Evolutionary conservation across 2,113 vertebrate genomes (phyloP), one percentile per base, ranked within the genome.

Genomic region (Verasper variegatus): DNA sequence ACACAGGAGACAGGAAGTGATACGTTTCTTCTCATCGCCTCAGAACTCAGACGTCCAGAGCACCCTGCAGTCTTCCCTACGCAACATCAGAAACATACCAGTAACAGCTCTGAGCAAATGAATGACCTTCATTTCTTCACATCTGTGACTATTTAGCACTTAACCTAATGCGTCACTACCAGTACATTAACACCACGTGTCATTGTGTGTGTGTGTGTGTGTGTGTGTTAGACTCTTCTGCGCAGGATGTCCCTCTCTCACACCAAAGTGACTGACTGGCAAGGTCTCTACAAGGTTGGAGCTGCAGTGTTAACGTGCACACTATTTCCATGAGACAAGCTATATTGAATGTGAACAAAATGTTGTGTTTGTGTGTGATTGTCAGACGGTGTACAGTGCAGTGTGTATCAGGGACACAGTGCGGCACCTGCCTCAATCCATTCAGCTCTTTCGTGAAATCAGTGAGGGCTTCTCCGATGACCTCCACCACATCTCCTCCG

Each of bases 181-280:
- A 58, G 23, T 64, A 26, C 15, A 40, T 18, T 40, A 26, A 58
- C 58, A 23, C 17, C 5, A 23, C 68, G 15, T 35, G 45, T 47
- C 45, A 9, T 37, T 74, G 3, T 40, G 45, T 37, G 35, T 37
- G 35, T 63, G n/a, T 52, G n/a, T 56, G 23, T 71, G 14, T 78
- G 24, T 87, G 40, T 76, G 40, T 80, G 71, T 21, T 80, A 97
- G 96, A 94, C 94, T 77, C 95, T 99, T 85, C 92, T 99, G 63
- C 96, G 93, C 54, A 96, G 95, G 75, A 99, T 99, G 98, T 95
- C 95, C 64, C 92, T 97, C 64, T 96, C 95, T 58, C 92, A 96
- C 83, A 97, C 96, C 67, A 99, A 96, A 93, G 94, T 97, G 75
- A 92, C 79, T 4, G 97, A 99, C 89, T 99, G 98, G 98, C 96